A percentile compares a stretch with the other conserved stretches of the same genome.
These are phyloP conservation scores for Subacronicta megacephala DNA, from an alignment of 2,888 invertebrate species.

Conservation along the genomic window DNA sequence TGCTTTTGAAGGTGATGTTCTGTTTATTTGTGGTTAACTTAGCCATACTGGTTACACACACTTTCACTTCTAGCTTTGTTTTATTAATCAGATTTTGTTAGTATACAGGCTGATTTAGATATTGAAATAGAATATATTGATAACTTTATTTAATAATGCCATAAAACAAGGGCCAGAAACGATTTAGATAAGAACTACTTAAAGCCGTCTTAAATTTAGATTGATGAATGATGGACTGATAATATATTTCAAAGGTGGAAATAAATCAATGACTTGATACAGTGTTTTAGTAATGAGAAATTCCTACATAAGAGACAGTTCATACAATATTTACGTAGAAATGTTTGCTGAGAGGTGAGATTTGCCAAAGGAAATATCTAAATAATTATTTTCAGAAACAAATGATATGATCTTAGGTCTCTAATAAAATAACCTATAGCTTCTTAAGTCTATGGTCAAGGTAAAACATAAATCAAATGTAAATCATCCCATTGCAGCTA, in stretches of 20 bases:
- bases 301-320: constrained; percentile 7
- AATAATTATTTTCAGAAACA: no score
- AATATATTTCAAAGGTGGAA: constrained; percentile 47
- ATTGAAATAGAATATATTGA: constrained; percentile 23
- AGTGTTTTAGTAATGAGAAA: background rate
- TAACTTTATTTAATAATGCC: constrained; percentile 27
- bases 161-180: constrained; percentile 42
- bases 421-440: no score
- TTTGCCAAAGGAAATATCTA: no score
- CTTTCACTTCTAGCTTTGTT: no score
- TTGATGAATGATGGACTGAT: constrained; percentile 40
- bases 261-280: constrained; percentile 40
- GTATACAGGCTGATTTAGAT: background rate
- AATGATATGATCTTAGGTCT: no score
- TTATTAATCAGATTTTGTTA: background rate
- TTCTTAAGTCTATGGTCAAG: no score
- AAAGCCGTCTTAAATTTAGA: constrained; percentile 38
- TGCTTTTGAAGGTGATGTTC: constrained; percentile 1
- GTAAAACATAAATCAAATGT: no score
- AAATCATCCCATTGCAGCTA: constrained; percentile 1
- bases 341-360: no score
- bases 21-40: background rate
- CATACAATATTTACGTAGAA: no score
- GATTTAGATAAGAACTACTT: constrained; percentile 44
- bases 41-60: no score